Conservation (phyloP, 64 coral and sea anemone genomes). For the Stichodactyla mertensii region DNA sequence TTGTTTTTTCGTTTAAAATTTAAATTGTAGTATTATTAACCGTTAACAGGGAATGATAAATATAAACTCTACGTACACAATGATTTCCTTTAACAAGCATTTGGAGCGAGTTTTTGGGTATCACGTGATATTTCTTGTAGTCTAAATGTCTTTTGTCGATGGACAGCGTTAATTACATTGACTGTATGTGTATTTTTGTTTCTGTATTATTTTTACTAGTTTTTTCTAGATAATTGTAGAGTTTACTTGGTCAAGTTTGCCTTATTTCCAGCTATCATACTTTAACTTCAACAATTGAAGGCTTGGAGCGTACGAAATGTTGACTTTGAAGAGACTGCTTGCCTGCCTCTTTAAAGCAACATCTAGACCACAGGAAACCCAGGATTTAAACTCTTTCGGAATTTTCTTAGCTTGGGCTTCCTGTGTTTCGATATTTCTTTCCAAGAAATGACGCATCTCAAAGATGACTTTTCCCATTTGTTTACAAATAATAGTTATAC, state of each 20-base stretch:
- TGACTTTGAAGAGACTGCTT: not conserved
- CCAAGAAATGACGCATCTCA: not conserved
- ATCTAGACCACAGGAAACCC: not conserved
- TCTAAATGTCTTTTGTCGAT: too few species aligned
- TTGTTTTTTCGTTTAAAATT: too few species aligned
- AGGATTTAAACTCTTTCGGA: not conserved
- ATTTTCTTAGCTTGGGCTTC: not conserved
- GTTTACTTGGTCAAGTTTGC: not conserved
- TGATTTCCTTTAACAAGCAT: too few species aligned
- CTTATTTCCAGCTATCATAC: constrained; percentile 12
- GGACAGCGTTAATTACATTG: too few species aligned
- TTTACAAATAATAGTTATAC: not conserved
- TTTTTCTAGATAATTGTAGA: not conserved
- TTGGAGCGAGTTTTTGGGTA: too few species aligned
- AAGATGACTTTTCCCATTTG: constrained; percentile 12
- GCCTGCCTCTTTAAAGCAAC: not conserved
- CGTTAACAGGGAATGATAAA: too few species aligned
- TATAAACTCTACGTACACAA: too few species aligned
- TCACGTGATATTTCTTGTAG: too few species aligned
- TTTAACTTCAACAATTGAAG: constrained; percentile 29
- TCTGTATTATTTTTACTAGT: not conserved
- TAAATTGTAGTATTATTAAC: too few species aligned
- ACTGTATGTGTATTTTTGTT: not conserved
- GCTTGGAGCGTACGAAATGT: not conserved
- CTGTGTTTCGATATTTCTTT: constrained; percentile 11